These are phyloP conservation scores for Lepidostoma basale DNA, from an alignment of 1,140 invertebrate genomes.

Conservation along the genomic window DNA sequence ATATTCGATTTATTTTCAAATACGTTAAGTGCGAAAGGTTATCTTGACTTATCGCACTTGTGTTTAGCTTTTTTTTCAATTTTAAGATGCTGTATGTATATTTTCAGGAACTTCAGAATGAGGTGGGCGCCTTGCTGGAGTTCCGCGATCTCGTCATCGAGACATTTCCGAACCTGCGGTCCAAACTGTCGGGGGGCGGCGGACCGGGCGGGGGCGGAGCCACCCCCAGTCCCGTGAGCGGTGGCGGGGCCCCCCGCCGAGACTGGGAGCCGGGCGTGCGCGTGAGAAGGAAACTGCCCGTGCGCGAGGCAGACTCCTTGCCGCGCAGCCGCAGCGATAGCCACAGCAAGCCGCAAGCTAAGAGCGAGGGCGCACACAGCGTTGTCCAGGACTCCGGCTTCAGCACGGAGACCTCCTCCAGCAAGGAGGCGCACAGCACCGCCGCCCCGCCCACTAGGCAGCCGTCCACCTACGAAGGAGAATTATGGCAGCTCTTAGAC, in stretches of 20 bases:
- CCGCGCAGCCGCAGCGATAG: conserved; percentile 70
- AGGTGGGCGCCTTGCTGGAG: conserved; percentile 85
- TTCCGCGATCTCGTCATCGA: conserved; percentile 90
- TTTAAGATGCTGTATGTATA: neutral
- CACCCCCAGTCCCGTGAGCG: conserved; percentile 55
- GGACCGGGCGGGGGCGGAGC: conserved; percentile 53
- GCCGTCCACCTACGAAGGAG: conserved; percentile 68
- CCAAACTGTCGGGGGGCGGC: conserved; percentile 67
- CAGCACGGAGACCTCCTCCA: conserved; percentile 80
- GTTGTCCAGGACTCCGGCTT: conserved; percentile 85
- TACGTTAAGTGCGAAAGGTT: too few relatives aligned
- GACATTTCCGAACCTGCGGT: conserved; percentile 85
- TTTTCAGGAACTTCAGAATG: conserved; percentile 82
- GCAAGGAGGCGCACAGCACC: conserved; percentile 73
- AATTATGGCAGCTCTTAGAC: conserved; percentile 83
- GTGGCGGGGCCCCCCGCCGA: conserved; percentile 50
- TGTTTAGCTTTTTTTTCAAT: too few relatives aligned
- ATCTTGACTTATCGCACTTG: too few relatives aligned
- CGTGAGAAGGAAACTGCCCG: conserved; percentile 71
- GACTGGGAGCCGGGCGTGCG: conserved; percentile 82
- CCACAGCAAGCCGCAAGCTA: conserved; percentile 62
- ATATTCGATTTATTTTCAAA: too few relatives aligned
- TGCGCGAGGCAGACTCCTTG: conserved; percentile 63
- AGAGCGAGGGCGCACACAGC: conserved; percentile 62
- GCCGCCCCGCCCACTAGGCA: conserved; percentile 57